phyloP scores from a whole-genome alignment of 2,888 invertebrate species.

The Carpatolechia fugitivella region DNA sequence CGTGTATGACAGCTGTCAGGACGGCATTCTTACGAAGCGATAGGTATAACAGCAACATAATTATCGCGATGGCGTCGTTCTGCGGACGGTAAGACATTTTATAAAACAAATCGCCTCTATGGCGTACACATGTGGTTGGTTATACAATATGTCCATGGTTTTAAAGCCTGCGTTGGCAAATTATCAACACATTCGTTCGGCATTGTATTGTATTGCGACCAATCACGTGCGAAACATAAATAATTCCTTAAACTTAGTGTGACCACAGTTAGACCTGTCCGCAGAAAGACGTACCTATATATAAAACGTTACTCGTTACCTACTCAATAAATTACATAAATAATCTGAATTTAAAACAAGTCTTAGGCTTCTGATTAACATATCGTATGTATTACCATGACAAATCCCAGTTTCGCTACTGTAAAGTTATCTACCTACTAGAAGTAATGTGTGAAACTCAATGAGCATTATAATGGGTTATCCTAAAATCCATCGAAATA shows the following conservation, averaged over 20 bases:
- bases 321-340: constrained; percentile 78
- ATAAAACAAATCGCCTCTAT: neutral
- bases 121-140: neutral
- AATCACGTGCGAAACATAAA: constrained; percentile 28
- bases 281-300: constrained; percentile 50
- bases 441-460: neutral
- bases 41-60: constrained; percentile 64
- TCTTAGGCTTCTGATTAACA: constrained; percentile 73
- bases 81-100: constrained; percentile 33
- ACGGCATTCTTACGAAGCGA: too few species aligned
- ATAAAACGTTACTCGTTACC: constrained; percentile 62
- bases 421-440: constrained; percentile 8
- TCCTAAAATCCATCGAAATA: neutral
- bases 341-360: constrained; percentile 77
- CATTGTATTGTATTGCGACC: neutral
- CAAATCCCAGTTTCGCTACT: constrained; percentile 34
- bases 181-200: too few species aligned
- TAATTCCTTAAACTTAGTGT: constrained; percentile 41
- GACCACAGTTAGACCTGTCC: constrained; percentile 38
- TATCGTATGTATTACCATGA: constrained; percentile 47
- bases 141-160: neutral
- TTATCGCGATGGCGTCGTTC: constrained; percentile 50
- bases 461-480: constrained; percentile 1
- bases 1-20: too few species aligned
- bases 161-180: too few species aligned